Evolutionary conservation across 2,797 vertebrate genomes (phyloP), one percentile per base, ranked within the genome.

Genomic region (Coendou prehensilis): DNA sequence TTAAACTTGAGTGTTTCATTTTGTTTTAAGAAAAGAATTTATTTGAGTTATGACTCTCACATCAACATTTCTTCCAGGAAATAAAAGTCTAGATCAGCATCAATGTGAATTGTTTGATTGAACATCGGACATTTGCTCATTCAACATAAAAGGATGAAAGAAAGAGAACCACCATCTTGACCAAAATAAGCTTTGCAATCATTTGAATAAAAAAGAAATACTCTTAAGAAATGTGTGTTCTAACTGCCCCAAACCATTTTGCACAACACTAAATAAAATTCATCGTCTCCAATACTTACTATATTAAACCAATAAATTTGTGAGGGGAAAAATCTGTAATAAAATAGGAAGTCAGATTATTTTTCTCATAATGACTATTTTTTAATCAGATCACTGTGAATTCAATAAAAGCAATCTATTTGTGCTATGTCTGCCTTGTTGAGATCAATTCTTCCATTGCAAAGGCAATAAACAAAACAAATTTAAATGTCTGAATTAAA

Each of bases 371-470:
- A 98, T 50, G 87, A 98, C 87, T 84, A 95, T 84, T 97, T 98
- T 98, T 98, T 98, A 98, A 98, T 98, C 98, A 98, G 94, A 97
- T 98, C 98, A 97, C 96, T 96, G 96, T 95, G 95, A 98, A 98
- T 97, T 98, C 98, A 96, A 98, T 99, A 98, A 88, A 98, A 87
- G 86, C 94, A 98, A 98, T 98, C 98, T 98, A 98, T 97, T 98
- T 97, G 97, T 98, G 94, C 89, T 97, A 95, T 88, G 67, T 96
- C 97, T 97, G 94, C 83, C 47, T 98, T 97, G 97, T 96, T 98
- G 95, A 98, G 98, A 99, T 98, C 98, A 98, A 98, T 99, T 98
- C 97, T 97, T 98, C 98, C 98, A 98, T 97, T 97, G 88, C 41
- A 45, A 98, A 98, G 91, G 89, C 95, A 98, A 97, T 97, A 81